Percentiles rank a stretch among this genome's conserved stretches.
Evolutionary conservation across 2,888 invertebrate species (phyloP).

Genomic region (Caenorhabditis sp.): DNA sequence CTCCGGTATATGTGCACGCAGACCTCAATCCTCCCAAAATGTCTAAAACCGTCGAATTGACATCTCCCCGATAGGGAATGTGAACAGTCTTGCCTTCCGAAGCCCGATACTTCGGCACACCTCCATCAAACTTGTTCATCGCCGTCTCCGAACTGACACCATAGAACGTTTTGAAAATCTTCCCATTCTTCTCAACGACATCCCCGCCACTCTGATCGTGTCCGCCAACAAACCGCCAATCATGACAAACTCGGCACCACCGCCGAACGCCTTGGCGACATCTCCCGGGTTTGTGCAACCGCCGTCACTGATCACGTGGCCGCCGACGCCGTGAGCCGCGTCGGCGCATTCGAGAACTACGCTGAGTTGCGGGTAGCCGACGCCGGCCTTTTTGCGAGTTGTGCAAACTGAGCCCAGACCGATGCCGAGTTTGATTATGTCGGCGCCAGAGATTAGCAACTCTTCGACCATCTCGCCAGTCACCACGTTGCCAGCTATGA

Average conservation of each 20-base stretch:
- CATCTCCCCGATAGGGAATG: constrained; percentile 77
- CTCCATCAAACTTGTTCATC: constrained; percentile 85
- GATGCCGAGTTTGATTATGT: constrained; percentile 86
- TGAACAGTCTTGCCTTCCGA: constrained; percentile 84
- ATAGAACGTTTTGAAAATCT: constrained; percentile 84
- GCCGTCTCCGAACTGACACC: constrained; percentile 90
- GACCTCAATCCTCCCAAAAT: constrained; percentile 88
- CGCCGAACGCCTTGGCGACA: constrained; percentile 90
- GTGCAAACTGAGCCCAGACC: constrained; percentile 91
- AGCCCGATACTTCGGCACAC: constrained; percentile 80
- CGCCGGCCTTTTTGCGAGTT: constrained; percentile 89
- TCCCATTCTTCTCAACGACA: constrained; percentile 74
- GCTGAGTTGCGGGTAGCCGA: constrained; percentile 80
- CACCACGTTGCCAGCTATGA: constrained; percentile 94
- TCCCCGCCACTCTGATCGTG: constrained; percentile 92
- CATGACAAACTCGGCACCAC: constrained; percentile 93
- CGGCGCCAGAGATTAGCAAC: constrained; percentile 87
- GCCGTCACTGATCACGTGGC: constrained; percentile 94
- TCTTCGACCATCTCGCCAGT: constrained; percentile 97
- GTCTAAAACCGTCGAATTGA: constrained; percentile 81
- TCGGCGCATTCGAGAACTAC: constrained; percentile 94
- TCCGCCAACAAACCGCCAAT: constrained; percentile 82
- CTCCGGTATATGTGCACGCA: constrained; percentile 91
- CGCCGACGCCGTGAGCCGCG: constrained; percentile 90
- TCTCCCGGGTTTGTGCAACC: constrained; percentile 91